A percentile compares a stretch with the other conserved stretches of the same genome.
phyloP scores from a whole-genome alignment of 2,888 invertebrate species.

The Agriopis leucophaearia region DNA sequence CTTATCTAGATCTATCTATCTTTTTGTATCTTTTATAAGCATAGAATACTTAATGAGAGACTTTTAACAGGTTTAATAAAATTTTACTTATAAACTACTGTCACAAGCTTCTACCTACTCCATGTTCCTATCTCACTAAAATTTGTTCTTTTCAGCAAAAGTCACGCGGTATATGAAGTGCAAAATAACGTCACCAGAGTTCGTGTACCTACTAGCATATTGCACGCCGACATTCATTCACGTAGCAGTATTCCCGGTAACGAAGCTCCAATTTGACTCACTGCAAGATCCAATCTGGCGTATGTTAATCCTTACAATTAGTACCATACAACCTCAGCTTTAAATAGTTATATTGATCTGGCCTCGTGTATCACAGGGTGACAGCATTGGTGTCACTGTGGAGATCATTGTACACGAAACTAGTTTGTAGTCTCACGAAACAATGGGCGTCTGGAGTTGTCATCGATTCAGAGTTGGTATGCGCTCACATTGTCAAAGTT shows the following conservation, averaged over 20 bases:
- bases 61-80: too few species aligned
- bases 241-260: conserved; percentile 4
- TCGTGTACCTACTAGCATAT: too few species aligned
- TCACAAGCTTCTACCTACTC: too few species aligned
- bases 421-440: conserved; percentile 27
- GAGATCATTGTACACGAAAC: conserved; percentile 12
- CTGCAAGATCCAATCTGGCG: conserved; percentile 34
- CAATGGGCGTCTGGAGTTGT: conserved; percentile 27
- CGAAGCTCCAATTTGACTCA: conserved; percentile 18
- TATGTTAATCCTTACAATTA: conserved; percentile 42
- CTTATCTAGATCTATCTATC: too few species aligned
- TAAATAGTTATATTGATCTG: conserved; percentile 42
- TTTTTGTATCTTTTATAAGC: too few species aligned
- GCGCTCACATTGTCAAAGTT: conserved; percentile 26
- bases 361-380: conserved; percentile 9
- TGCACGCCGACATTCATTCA: neutral
- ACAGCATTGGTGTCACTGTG: conserved; percentile 11
- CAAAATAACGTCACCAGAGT: neutral
- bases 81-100: too few species aligned
- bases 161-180: neutral
- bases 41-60: too few species aligned
- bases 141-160: too few species aligned
- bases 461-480: conserved; percentile 28
- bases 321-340: conserved; percentile 28
- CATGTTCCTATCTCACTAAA: too few species aligned